phyloP scores from a whole-genome alignment of 2,113 vertebrate species.

The Carlito syrichta region DNA sequence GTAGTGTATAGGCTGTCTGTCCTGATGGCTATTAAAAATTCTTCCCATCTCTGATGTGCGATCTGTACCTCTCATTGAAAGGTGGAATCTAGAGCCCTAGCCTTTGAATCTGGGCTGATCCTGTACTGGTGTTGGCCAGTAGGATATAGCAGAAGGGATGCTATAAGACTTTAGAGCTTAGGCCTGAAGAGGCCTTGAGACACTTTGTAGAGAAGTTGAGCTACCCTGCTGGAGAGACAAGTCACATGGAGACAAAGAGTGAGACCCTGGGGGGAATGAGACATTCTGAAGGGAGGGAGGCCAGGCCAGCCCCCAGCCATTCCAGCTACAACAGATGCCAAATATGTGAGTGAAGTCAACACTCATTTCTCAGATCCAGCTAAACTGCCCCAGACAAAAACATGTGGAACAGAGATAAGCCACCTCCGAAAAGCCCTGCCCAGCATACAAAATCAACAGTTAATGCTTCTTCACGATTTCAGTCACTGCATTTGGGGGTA shows the following conservation, averaged over 20 bases:
- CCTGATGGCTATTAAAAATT: not conserved
- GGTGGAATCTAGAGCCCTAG: not conserved
- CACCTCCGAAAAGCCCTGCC: not conserved
- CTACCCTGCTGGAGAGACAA: not conserved
- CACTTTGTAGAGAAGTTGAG: not conserved
- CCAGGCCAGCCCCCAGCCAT: no score
- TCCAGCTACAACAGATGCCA: not conserved
- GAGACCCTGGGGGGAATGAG: not conserved
- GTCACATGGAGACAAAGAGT: not conserved
- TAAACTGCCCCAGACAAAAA: not conserved
- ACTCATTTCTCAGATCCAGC: not conserved
- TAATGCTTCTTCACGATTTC: not conserved
- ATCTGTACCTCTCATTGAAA: not conserved
- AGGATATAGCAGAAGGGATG: not conserved
- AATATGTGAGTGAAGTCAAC: not conserved
- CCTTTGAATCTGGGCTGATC: not conserved
- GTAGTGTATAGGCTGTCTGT: not conserved
- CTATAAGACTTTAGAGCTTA: not conserved
- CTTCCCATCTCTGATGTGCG: not conserved
- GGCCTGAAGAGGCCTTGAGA: not conserved
- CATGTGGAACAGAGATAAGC: not conserved
- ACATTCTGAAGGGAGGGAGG: not conserved
- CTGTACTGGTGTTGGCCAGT: not conserved
- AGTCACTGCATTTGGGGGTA: not conserved
- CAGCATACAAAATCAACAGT: not conserved